Conservation (phyloP, 2,797 vertebrate genomes). For the Catostomus latipinnis region DNA sequence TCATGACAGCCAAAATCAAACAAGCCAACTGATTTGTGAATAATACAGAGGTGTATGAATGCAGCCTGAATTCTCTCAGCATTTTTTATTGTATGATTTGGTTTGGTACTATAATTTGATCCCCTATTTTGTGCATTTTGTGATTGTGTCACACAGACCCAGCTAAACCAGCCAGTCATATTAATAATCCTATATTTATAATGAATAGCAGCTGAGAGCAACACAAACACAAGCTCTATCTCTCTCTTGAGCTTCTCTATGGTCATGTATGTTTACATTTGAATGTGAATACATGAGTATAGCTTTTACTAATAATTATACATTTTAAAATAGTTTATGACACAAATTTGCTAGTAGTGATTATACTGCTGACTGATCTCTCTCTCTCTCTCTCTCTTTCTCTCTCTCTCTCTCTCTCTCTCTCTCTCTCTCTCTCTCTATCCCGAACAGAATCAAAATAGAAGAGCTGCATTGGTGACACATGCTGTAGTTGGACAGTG, state of each 20-base stretch:
- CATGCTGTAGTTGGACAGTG: constrained; percentile 27
- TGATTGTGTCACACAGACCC: not conserved
- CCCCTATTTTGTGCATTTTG: not conserved
- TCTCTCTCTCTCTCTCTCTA: constrained; percentile 31
- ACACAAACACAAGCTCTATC: constrained; percentile 40
- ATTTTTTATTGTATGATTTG: constrained; percentile 2
- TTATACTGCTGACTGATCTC: constrained; percentile 40
- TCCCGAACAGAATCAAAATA: constrained; percentile 62
- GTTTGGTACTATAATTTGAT: constrained; percentile 13
- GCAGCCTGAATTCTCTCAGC: not conserved
- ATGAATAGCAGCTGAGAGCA: constrained; percentile 67
- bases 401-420: constrained; percentile 34
- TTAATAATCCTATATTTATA: constrained; percentile 61
- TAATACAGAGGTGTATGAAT: not conserved
- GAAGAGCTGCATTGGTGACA: constrained; percentile 52
- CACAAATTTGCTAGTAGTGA: constrained; percentile 35
- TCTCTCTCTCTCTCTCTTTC: constrained; percentile 37
- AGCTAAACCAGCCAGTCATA: constrained; percentile 34
- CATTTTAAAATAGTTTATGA: not conserved
- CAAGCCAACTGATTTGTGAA: not conserved
- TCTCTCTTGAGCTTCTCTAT: constrained; percentile 7
- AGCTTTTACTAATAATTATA: not conserved
- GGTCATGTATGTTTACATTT: constrained; percentile 19
- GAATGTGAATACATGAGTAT: not conserved
- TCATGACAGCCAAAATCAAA: constrained; percentile 13